phyloP scores from a whole-genome alignment of 2,888 invertebrate genomes.

The Sphinx pinastri region DNA sequence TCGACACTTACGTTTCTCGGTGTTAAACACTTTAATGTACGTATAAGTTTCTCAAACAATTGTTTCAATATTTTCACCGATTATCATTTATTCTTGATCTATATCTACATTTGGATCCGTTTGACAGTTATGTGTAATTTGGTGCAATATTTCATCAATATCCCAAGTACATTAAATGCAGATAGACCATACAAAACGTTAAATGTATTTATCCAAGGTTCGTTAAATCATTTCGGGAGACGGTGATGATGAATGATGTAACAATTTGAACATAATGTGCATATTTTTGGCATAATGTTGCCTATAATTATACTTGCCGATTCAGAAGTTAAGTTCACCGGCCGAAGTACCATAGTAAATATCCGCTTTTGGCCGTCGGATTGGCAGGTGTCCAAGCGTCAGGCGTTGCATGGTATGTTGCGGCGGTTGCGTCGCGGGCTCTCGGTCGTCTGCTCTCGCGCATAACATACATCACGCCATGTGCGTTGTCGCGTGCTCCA shows the following conservation, averaged over 20 bases:
- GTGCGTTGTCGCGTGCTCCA: constrained; percentile 49
- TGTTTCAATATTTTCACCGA: too few species aligned
- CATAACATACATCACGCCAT: constrained; percentile 62
- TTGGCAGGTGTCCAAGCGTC: constrained; percentile 62
- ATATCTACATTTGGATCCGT: too few species aligned
- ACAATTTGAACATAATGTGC: constrained; percentile 25
- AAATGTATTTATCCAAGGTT: too few species aligned
- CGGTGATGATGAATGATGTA: constrained; percentile 23
- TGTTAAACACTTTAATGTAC: too few species aligned
- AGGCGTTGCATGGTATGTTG: constrained; percentile 14
- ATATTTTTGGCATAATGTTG: constrained; percentile 28
- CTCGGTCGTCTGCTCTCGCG: constrained; percentile 40
- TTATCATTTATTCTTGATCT: too few species aligned
- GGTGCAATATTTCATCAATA: too few species aligned
- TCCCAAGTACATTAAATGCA: too few species aligned
- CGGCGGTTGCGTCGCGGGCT: neutral
- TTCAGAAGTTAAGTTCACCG: constrained; percentile 49
- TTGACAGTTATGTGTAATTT: too few species aligned
- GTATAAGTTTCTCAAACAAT: too few species aligned
- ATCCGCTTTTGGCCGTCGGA: constrained; percentile 60
- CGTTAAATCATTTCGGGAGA: neutral
- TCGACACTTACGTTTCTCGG: too few species aligned
- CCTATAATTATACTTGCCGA: constrained; percentile 24
- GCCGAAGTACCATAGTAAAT: constrained; percentile 57
- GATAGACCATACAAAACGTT: neutral